phyloP scores from a whole-genome alignment of 2,113 vertebrate species.

The Amia ocellicauda region DNA sequence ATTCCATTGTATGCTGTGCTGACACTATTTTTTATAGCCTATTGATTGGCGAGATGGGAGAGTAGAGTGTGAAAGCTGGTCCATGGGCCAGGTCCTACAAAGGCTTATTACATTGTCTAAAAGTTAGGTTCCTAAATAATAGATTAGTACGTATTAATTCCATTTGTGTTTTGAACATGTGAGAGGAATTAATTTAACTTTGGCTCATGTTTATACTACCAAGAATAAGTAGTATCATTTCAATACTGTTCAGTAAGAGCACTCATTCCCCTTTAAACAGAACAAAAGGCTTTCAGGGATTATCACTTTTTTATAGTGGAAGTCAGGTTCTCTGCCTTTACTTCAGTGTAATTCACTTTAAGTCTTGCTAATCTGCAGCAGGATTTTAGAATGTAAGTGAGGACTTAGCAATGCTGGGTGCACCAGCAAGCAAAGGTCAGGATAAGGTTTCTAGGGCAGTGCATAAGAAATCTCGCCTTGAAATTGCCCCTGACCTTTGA shows the following conservation, averaged over 20 bases:
- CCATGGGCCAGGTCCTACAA: background rate
- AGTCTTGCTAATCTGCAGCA: too few relatives aligned
- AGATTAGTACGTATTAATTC: background rate
- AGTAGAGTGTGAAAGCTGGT: background rate
- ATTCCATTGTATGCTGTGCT: constrained; percentile 8
- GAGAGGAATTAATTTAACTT: too few relatives aligned
- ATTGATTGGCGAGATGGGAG: constrained; percentile 10
- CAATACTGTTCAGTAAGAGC: background rate
- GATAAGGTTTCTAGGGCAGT: background rate
- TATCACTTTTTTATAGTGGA: too few relatives aligned
- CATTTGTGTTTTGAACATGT: too few relatives aligned
- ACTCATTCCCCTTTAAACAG: too few relatives aligned
- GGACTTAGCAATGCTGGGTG: too few relatives aligned
- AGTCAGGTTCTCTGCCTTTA: too few relatives aligned
- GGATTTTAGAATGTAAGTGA: too few relatives aligned
- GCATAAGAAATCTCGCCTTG: background rate
- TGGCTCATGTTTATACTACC: too few relatives aligned
- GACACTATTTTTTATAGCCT: constrained; percentile 13
- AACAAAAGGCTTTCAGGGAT: too few relatives aligned
- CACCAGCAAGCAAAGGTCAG: background rate
- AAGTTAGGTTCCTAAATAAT: background rate
- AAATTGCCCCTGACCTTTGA: constrained; percentile 15
- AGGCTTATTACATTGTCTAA: constrained; percentile 4
- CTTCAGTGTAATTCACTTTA: too few relatives aligned
- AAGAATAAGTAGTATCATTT: background rate